A percentile compares a stretch with the other conserved stretches of the same genome.
Evolutionary conservation across 2,888 invertebrate species (phyloP).

Genomic region (Drosophila ustulata): DNA sequence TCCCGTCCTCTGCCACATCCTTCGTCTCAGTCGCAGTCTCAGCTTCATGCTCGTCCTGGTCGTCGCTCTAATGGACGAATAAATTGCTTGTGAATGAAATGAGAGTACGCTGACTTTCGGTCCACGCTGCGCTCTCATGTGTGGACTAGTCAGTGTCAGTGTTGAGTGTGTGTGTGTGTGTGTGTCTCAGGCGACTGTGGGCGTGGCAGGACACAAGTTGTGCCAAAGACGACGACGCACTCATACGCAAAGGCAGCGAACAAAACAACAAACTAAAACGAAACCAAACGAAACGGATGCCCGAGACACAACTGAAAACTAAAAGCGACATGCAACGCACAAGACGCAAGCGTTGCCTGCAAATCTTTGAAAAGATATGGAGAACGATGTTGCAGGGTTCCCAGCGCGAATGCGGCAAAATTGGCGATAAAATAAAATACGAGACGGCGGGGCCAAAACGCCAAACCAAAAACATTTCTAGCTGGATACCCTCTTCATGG

Average conservation of each 20-base stretch:
- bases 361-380: slow-evolving; percentile 49
- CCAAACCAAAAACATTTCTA: slow-evolving; percentile 50
- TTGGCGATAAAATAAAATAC: slow-evolving; percentile 79
- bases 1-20: slow-evolving; percentile 4
- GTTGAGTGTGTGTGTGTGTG: slow-evolving; percentile 30
- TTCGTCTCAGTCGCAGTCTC: background rate
- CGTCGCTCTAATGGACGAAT: slow-evolving; percentile 81
- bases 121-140: slow-evolving; percentile 34
- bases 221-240: slow-evolving; percentile 65
- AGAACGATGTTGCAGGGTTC: slow-evolving; percentile 5
- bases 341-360: slow-evolving; percentile 29
- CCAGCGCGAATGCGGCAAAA: slow-evolving; percentile 63
- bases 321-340: slow-evolving; percentile 67
- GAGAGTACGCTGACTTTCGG: slow-evolving; percentile 74
- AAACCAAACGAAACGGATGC: slow-evolving; percentile 67
- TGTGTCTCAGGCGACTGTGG: slow-evolving; percentile 38
- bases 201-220: slow-evolving; percentile 63
- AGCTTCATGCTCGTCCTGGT: slow-evolving; percentile 31
- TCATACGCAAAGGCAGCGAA: slow-evolving; percentile 69
- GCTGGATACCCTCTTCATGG: slow-evolving; percentile 37
- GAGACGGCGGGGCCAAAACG: slow-evolving; percentile 59
- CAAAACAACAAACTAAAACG: slow-evolving; percentile 51
- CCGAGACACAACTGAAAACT: slow-evolving; percentile 75
- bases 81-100: slow-evolving; percentile 82
- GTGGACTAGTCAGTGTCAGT: slow-evolving; percentile 8